Percentiles rank a stretch among this genome's conserved stretches.
Evolutionary conservation across 2,797 vertebrate genomes (phyloP).

Genomic region (Tachyglossus aculeatus): DNA sequence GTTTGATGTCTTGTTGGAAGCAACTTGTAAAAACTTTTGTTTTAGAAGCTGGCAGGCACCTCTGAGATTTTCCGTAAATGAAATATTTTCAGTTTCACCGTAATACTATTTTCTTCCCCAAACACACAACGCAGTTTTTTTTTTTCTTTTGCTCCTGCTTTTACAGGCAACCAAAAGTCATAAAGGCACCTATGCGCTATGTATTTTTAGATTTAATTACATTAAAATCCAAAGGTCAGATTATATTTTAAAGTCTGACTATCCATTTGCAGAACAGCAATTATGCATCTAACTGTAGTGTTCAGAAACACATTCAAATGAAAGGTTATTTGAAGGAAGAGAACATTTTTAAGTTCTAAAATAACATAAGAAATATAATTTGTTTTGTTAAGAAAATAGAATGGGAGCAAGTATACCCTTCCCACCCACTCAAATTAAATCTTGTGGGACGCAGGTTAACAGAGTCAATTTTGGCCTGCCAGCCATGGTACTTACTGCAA

Average conservation of each 20-base stretch:
- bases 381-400: conserved; percentile 73
- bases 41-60: not conserved
- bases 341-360: conserved; percentile 64
- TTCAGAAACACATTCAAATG: conserved; percentile 43
- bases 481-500: conserved; percentile 54
- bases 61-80: not conserved
- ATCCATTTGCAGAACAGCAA: conserved; percentile 51
- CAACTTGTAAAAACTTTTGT: not conserved
- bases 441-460: conserved; percentile 55
- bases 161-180: conserved; percentile 26
- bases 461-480: conserved; percentile 64
- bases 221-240: conserved; percentile 64
- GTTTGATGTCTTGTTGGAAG: too few species aligned
- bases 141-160: not conserved
- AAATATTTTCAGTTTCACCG: not conserved
- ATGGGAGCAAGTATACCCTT: conserved; percentile 64
- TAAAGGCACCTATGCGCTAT: conserved; percentile 35
- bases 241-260: conserved; percentile 55
- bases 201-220: conserved; percentile 66
- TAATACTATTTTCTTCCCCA: conserved; percentile 23
- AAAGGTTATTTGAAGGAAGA: conserved; percentile 34
- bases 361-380: conserved; percentile 70
- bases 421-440: conserved; percentile 54
- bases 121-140: not conserved
- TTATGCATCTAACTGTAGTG: conserved; percentile 61